Evolutionary conservation across 35 echinoderm and acorn worm genomes (phyloP).

Genomic region (Heliocidaris tuberculata): DNA sequence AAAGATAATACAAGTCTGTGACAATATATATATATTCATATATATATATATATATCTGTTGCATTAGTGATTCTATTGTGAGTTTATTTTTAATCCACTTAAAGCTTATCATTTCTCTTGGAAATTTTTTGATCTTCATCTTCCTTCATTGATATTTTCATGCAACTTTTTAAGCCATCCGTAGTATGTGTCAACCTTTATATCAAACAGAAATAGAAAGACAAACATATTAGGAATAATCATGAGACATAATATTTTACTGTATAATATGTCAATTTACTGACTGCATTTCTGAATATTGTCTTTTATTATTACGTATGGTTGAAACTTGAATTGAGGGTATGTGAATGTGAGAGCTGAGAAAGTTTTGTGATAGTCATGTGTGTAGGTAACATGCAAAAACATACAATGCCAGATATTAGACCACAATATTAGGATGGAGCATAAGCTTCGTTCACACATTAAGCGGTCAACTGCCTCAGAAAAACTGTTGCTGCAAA

Average conservation of each 20-base stretch:
- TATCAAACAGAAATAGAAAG: not conserved
- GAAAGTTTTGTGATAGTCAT: not conserved
- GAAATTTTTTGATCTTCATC: not conserved
- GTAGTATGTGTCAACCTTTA: not conserved
- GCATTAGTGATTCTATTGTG: not conserved
- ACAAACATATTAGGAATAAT: not conserved
- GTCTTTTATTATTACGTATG: too few relatives aligned
- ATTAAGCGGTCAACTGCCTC: too few relatives aligned
- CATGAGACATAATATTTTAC: not conserved
- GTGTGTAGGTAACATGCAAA: not conserved
- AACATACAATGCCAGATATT: not conserved
- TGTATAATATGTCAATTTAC: not conserved
- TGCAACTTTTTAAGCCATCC: not conserved
- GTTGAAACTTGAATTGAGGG: too few relatives aligned
- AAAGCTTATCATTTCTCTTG: not conserved
- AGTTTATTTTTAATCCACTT: not conserved
- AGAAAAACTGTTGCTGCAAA: too few relatives aligned
- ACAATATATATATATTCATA: not conserved
- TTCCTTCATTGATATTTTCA: not conserved
- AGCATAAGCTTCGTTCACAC: too few relatives aligned
- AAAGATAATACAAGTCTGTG: not conserved
- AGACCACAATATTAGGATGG: too few relatives aligned
- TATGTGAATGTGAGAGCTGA: not conserved
- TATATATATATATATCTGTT: not conserved
- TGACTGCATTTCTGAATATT: too few relatives aligned